A percentile compares a stretch with the other conserved stretches of the same genome.
These are phyloP conservation scores for Paedocypris sp. DNA, from an alignment of 2,113 vertebrate genomes.

Conservation along the genomic window DNA sequence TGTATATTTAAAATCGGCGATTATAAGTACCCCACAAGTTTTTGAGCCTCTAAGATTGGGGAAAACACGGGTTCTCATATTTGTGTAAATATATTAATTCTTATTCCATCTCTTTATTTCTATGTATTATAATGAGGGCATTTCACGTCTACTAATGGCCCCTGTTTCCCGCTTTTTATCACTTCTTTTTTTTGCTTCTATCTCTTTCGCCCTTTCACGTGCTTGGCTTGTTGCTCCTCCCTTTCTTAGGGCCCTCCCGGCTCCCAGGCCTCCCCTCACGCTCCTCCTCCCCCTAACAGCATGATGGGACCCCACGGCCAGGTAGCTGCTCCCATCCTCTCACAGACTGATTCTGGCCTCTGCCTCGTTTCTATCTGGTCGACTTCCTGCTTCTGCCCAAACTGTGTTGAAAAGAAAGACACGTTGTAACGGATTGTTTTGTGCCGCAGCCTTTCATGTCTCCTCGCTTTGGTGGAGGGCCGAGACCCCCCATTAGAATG, in stretches of 20 bases:
- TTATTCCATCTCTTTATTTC: too few relatives aligned
- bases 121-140: too few relatives aligned
- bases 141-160: too few relatives aligned
- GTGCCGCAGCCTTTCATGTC: conserved; percentile 90
- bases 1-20: too few relatives aligned
- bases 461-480: conserved; percentile 90
- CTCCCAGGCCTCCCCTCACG: conserved; percentile 98
- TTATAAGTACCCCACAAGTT: too few relatives aligned
- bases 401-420: too few relatives aligned
- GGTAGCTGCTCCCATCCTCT: conserved; percentile 61
- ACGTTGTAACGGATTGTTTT: background rate
- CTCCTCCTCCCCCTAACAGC: conserved; percentile 98
- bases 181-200: conserved; percentile 18
- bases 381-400: background rate
- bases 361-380: conserved; percentile 19
- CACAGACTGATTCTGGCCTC: background rate
- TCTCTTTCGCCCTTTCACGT: conserved; percentile 15
- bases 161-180: conserved; percentile 23
- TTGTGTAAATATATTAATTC: background rate
- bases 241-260: conserved; percentile 94
- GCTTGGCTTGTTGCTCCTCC: conserved; percentile 29
- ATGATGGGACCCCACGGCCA: conserved; percentile 99
- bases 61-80: too few relatives aligned
- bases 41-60: too few relatives aligned
- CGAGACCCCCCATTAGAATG: conserved; percentile 95